Conservation (phyloP, 2,113 vertebrate genomes). For the Antigone vipio region DNA sequence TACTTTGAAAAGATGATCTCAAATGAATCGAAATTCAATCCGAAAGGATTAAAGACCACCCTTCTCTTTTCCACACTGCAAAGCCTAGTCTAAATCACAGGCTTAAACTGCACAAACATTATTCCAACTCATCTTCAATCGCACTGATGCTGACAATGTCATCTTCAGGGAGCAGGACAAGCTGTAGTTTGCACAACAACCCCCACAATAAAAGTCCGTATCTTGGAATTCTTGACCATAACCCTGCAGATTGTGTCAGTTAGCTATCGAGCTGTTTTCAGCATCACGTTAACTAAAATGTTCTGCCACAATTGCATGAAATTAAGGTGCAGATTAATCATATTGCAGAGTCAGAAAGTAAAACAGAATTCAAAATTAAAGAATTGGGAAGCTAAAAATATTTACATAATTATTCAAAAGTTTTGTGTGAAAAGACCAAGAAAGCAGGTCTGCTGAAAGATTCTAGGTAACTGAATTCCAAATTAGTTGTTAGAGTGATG, state of each 20-base stretch:
- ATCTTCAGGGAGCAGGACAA: neutral
- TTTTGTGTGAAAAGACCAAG: neutral
- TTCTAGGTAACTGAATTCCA: neutral
- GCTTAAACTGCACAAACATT: neutral
- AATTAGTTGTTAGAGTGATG: neutral
- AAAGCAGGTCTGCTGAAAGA: neutral
- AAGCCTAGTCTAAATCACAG: neutral
- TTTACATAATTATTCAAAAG: neutral
- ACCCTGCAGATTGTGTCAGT: neutral
- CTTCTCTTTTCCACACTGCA: neutral
- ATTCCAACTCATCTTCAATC: neutral
- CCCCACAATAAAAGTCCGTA: neutral
- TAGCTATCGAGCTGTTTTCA: neutral
- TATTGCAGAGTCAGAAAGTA: neutral
- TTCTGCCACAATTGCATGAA: neutral
- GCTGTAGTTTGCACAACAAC: neutral
- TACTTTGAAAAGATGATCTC: neutral
- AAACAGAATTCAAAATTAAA: neutral
- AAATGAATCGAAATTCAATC: neutral
- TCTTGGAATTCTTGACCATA: neutral
- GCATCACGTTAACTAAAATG: neutral
- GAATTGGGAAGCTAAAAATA: neutral
- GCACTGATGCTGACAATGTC: neutral
- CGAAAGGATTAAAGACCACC: slow-evolving; percentile 14
- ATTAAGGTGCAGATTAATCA: neutral